phyloP scores from a whole-genome alignment of 2,888 invertebrate species.

The Holacanthella duospinosa region DNA sequence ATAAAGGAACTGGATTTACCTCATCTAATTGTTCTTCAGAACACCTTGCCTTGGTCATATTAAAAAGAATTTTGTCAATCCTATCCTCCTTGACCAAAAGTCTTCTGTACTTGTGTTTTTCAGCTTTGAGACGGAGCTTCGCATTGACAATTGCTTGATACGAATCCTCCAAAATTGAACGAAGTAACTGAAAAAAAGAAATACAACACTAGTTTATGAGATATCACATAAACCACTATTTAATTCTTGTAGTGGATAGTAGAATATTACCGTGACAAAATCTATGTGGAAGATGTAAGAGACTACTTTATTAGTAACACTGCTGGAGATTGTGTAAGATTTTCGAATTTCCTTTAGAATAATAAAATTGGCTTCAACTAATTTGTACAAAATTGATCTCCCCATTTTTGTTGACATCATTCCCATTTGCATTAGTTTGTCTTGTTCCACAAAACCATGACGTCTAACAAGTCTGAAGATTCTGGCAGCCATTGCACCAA shows the following conservation, averaged over 20 bases:
- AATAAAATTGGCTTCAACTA: conserved; percentile 66
- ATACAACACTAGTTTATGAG: neutral
- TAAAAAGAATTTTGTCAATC: conserved; percentile 67
- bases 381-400: conserved; percentile 71
- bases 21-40: conserved; percentile 68
- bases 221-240: neutral
- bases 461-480: conserved; percentile 72
- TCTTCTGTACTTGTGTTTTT: conserved; percentile 58
- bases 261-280: conserved; percentile 51
- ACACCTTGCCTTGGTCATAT: conserved; percentile 66
- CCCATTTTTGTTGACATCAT: conserved; percentile 92
- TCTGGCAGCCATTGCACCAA: conserved; percentile 71
- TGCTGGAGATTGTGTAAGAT: conserved; percentile 51
- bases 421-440: conserved; percentile 77
- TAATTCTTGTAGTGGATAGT: neutral
- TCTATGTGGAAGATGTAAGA: conserved; percentile 67
- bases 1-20: too few relatives aligned
- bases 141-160: conserved; percentile 61
- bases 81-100: conserved; percentile 77
- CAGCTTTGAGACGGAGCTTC: conserved; percentile 55
- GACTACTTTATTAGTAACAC: conserved; percentile 64
- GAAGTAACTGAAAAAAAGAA: conserved; percentile 48
- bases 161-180: conserved; percentile 58
- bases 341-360: conserved; percentile 64
- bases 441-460: conserved; percentile 78